Percentiles rank a stretch among this genome's conserved stretches.
Conservation (phyloP, 2,888 invertebrate species). For the Clunio marinus region DNA sequence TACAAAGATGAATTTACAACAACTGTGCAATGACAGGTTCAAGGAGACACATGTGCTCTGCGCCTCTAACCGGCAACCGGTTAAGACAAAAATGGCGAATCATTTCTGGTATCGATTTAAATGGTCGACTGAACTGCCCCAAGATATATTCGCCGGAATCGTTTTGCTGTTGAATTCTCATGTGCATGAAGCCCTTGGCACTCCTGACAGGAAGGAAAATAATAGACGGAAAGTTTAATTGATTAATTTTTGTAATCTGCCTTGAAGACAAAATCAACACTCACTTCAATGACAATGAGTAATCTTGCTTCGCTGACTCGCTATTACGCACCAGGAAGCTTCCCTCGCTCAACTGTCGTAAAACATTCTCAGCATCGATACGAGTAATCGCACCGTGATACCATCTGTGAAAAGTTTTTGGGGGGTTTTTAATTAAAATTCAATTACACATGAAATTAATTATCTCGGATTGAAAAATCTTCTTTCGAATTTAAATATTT, state of each 20-base stretch:
- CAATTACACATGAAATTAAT: slow-evolving; percentile 38
- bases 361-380: slow-evolving; percentile 83
- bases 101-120: slow-evolving; percentile 89
- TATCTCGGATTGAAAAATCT: slow-evolving; percentile 4
- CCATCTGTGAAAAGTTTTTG: slow-evolving; percentile 62
- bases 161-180: slow-evolving; percentile 80
- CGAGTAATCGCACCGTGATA: slow-evolving; percentile 92
- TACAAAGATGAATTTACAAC: slow-evolving; percentile 51
- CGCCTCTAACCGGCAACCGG: slow-evolving; percentile 89
- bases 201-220: slow-evolving; percentile 60
- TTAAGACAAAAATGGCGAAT: slow-evolving; percentile 90
- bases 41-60: slow-evolving; percentile 92
- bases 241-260: neutral
- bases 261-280: slow-evolving; percentile 47
- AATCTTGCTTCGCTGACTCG: slow-evolving; percentile 89
- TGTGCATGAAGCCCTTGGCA: slow-evolving; percentile 93
- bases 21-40: slow-evolving; percentile 87
- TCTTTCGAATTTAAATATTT: slow-evolving; percentile 3
- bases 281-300: slow-evolving; percentile 92
- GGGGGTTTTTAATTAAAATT: slow-evolving; percentile 33
- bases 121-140: slow-evolving; percentile 90
- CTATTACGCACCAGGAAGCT: slow-evolving; percentile 92
- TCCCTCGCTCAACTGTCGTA: slow-evolving; percentile 80
- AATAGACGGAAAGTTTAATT: slow-evolving; percentile 14
- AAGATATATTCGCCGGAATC: slow-evolving; percentile 78